Conservation (phyloP, 2,797 vertebrate species). For the Ptychobarbus kaznakovi region DNA sequence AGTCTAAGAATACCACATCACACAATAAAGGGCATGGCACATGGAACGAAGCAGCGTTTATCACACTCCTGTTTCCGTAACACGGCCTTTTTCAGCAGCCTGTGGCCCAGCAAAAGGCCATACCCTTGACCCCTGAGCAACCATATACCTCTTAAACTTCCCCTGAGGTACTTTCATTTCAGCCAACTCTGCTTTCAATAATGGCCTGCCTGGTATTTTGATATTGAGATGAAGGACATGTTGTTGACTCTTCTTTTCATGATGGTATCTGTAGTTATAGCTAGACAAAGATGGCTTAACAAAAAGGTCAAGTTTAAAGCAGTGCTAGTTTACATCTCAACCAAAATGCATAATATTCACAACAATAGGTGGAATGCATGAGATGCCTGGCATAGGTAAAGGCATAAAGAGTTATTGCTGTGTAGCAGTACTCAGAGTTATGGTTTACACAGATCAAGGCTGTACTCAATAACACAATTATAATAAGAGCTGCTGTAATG, state of each 20-base stretch:
- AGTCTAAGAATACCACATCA: conserved; percentile 57
- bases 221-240: conserved; percentile 72
- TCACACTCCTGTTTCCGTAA: conserved; percentile 71
- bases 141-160: conserved; percentile 72
- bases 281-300: neutral
- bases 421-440: conserved; percentile 74
- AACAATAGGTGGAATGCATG: conserved; percentile 55
- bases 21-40: conserved; percentile 57
- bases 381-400: conserved; percentile 68
- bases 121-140: conserved; percentile 80
- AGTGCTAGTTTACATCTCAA: neutral
- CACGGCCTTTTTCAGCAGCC: conserved; percentile 71
- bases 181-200: conserved; percentile 74
- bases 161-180: conserved; percentile 77
- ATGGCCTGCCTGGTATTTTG: conserved; percentile 73
- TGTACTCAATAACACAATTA: conserved; percentile 82
- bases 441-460: conserved; percentile 77
- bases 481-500: conserved; percentile 81
- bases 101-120: conserved; percentile 73
- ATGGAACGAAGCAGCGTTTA: conserved; percentile 60
- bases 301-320: neutral
- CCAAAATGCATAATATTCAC: conserved; percentile 5
- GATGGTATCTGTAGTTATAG: neutral
- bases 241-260: conserved; percentile 64
- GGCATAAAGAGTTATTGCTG: conserved; percentile 73